Evolutionary conservation across 2,797 vertebrate species (phyloP), one percentile per base, ranked within the genome.

Genomic region (Leptoclinus maculatus): DNA sequence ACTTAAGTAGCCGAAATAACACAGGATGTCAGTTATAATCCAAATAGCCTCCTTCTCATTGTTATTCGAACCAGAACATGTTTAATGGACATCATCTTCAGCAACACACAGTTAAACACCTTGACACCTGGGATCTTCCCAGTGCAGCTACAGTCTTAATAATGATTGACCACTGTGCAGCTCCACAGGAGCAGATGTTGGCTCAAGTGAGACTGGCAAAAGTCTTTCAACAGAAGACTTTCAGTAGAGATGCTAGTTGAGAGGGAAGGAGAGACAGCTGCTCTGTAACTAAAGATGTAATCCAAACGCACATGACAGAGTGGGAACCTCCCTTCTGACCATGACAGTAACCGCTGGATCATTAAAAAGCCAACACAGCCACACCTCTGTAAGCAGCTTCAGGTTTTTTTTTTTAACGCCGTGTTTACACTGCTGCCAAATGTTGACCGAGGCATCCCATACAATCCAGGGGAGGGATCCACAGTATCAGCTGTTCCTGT

Each of bases 351-450:
- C 53, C 60, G 21, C n/a, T 32, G 64, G 63, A 72, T 25, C 9
- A 43, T 83, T 41, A 34, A 64, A 83, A 78, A 85, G 78, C 62
- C 87, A 90, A 86, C 71, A 89, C 41, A 67, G 58, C 74, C 88
- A 86, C 92, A 83, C 89, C 92, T 89, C 79, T 66, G 80, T 45
- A 66, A 74, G 71, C 62, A 76, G 49, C 3, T 8, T 6, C 12
- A 54, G 32, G 16, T 74, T 29, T 29, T 29, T 29, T 29, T 47
- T 17, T 34, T 86, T 83, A 41, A 75, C 67, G 63, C 41, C 19
- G 66, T 88, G 89, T 94, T 94, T 89, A 89, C 93, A 85, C 60
- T 74, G 85, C 80, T 45, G 36, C 32, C 43, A 78, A 51, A 66
- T 89, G 84, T 90, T 92, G 89, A 90, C 89, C 13, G 60, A 91